These are phyloP conservation scores for Schizopygopsis pylzovi DNA, from an alignment of 2,797 vertebrate genomes.

Conservation along the genomic window DNA sequence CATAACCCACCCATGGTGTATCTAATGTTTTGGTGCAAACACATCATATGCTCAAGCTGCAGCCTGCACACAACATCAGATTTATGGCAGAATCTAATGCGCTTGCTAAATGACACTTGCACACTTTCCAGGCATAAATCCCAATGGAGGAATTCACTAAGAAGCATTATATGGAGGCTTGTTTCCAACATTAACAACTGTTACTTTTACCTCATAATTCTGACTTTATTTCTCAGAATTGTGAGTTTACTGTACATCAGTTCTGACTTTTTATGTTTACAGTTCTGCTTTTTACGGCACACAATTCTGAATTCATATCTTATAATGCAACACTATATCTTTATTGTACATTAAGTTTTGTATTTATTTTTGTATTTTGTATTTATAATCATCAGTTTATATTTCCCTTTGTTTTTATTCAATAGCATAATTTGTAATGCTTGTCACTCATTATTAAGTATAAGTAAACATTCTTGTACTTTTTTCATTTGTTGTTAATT, in stretches of 20 bases:
- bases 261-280: neutral
- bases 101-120: constrained; percentile 23
- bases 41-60: constrained; percentile 31
- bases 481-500: neutral
- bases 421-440: neutral
- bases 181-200: no score
- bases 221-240: neutral
- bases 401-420: neutral
- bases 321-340: neutral
- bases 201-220: neutral
- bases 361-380: neutral
- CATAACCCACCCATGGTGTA: constrained; percentile 52
- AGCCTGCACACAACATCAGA: constrained; percentile 29
- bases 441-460: neutral
- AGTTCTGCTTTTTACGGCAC: neutral
- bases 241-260: neutral
- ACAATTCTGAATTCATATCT: neutral
- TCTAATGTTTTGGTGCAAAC: constrained; percentile 34
- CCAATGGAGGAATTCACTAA: neutral
- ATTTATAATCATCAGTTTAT: neutral
- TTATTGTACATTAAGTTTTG: no score
- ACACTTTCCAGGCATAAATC: constrained; percentile 21
- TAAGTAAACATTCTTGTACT: neutral
- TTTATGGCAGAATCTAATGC: constrained; percentile 40
- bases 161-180: neutral